Percentiles rank a stretch among this genome's conserved stretches.
phyloP scores from a whole-genome alignment of 2,113 vertebrate species.

The Artemisiospiza belli region DNA sequence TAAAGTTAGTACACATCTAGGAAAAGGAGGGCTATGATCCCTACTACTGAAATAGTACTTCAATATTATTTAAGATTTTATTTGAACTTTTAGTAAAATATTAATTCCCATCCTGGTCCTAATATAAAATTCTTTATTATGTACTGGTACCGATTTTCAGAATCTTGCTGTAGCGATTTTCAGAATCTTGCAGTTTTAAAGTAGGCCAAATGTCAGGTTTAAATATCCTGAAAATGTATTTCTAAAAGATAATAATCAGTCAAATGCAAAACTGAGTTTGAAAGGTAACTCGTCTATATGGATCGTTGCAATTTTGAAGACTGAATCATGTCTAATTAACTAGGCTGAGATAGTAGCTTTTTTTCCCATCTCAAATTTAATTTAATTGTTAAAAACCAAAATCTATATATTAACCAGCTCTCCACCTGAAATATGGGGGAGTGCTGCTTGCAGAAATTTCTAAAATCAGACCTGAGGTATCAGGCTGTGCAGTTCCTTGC shows the following conservation, averaged over 20 bases:
- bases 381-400: slow-evolving; percentile 3
- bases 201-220: slow-evolving; percentile 15
- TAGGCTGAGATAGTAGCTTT: background rate
- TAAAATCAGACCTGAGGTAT: background rate
- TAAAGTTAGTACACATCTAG: background rate
- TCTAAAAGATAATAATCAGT: slow-evolving; percentile 1
- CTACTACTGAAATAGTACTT: background rate
- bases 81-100: slow-evolving; percentile 49
- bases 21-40: background rate
- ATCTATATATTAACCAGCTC: background rate
- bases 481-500: background rate
- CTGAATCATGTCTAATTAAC: slow-evolving; percentile 27
- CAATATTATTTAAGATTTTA: slow-evolving; percentile 1
- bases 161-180: background rate
- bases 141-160: background rate
- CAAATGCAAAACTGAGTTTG: slow-evolving; percentile 16
- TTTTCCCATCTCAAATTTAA: background rate
- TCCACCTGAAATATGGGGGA: background rate
- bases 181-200: background rate
- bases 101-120: background rate
- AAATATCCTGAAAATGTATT: slow-evolving; percentile 10
- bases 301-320: slow-evolving; percentile 12
- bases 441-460: background rate
- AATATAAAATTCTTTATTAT: slow-evolving; percentile 51
- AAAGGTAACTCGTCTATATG: background rate